phyloP scores from a whole-genome alignment of 2,888 invertebrate genomes.

The Meiosimyza platycephala region DNA sequence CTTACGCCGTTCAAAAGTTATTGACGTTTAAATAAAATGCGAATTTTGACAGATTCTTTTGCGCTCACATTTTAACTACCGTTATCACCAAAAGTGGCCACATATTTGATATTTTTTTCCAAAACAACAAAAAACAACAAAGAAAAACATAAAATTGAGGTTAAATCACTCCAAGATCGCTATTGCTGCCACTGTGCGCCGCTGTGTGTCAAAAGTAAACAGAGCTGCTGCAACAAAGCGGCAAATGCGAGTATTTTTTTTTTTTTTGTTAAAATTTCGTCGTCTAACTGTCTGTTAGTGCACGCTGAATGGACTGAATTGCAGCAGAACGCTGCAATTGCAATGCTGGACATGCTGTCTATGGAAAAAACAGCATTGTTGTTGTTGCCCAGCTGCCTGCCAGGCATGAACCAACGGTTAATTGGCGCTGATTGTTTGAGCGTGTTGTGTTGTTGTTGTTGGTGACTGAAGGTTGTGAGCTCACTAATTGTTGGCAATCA shows the following conservation, averaged over 20 bases:
- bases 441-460: conserved; percentile 44
- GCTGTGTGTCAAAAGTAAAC: too few species aligned
- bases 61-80: too few species aligned
- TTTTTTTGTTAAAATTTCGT: background rate
- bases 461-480: conserved; percentile 25
- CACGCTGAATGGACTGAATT: conserved; percentile 22
- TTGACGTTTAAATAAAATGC: too few species aligned
- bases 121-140: too few species aligned
- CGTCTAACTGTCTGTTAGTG: conserved; percentile 20
- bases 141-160: too few species aligned
- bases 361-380: background rate
- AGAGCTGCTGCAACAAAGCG: background rate
- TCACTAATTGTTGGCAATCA: conserved; percentile 28
- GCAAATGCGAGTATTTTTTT: background rate
- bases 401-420: conserved; percentile 54
- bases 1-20: too few species aligned
- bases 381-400: conserved; percentile 11
- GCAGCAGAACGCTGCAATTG: background rate
- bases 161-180: too few species aligned
- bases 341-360: background rate
- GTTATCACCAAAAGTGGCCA: too few species aligned
- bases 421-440: conserved; percentile 60
- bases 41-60: too few species aligned
- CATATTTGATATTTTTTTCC: too few species aligned
- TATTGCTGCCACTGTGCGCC: too few species aligned